Percentiles rank a stretch among this genome's conserved stretches.
phyloP scores from a whole-genome alignment of 2,113 vertebrate species.

The Sorex araneus region DNA sequence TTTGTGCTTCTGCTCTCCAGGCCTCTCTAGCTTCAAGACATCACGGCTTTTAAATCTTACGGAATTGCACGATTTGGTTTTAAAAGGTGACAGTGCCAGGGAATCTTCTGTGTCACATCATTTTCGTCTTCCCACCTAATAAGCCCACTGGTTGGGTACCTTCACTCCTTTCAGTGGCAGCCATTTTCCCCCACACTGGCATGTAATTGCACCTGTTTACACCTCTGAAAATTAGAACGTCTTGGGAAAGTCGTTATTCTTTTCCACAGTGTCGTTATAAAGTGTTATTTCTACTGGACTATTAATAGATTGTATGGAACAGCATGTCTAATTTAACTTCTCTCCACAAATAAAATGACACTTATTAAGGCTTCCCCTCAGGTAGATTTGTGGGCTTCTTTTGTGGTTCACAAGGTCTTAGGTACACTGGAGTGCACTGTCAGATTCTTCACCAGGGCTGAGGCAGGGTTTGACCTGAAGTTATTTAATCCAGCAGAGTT shows the following conservation, averaged over 20 bases:
- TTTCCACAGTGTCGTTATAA: too few relatives aligned
- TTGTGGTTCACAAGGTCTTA: background rate
- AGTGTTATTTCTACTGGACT: too few relatives aligned
- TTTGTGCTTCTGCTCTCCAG: background rate
- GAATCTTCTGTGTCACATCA: background rate
- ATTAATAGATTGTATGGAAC: background rate
- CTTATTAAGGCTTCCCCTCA: background rate
- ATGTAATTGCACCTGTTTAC: background rate
- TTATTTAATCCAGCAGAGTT: background rate
- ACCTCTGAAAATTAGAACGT: background rate
- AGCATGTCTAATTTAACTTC: background rate
- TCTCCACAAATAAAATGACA: background rate
- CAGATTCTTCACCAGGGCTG: background rate
- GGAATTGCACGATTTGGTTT: background rate
- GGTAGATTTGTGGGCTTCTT: background rate
- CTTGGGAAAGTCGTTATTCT: conserved; percentile 25
- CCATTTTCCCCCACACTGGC: background rate
- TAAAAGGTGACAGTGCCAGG: background rate
- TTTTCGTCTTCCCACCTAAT: background rate
- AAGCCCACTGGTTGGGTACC: conserved; percentile 35
- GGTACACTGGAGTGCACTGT: background rate
- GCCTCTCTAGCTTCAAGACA: background rate
- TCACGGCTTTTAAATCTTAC: background rate
- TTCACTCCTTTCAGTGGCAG: conserved; percentile 1
- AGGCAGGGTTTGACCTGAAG: background rate